A percentile compares a stretch with the other conserved stretches of the same genome.
phyloP scores from a whole-genome alignment of 2,888 invertebrate genomes.

The Cyrtodaria siliqua region DNA sequence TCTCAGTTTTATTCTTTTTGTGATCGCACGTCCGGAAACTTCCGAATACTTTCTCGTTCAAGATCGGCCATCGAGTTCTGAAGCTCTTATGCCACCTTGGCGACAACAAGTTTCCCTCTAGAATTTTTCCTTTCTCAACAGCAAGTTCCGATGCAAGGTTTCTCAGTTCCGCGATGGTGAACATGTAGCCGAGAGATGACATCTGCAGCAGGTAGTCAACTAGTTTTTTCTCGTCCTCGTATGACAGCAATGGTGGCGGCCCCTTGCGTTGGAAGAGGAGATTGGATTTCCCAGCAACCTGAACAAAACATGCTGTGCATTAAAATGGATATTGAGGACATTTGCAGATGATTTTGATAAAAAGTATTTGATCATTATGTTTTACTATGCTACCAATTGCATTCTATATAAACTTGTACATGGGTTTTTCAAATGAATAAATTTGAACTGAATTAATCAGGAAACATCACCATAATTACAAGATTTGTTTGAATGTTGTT shows the following conservation, averaged over 20 bases:
- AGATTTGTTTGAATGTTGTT: too few relatives aligned
- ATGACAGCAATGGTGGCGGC: constrained; percentile 54
- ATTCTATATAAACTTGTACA: too few relatives aligned
- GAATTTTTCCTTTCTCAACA: constrained; percentile 54
- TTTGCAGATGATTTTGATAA: too few relatives aligned
- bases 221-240: constrained; percentile 61
- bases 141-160: constrained; percentile 61
- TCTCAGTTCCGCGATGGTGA: constrained; percentile 50
- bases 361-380: too few relatives aligned
- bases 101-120: constrained; percentile 47
- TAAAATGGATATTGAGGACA: too few relatives aligned
- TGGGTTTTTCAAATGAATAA: too few relatives aligned
- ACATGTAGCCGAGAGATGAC: constrained; percentile 62
- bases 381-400: too few relatives aligned
- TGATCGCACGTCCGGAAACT: constrained; percentile 49
- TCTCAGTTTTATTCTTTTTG: constrained; percentile 35
- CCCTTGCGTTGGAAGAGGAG: constrained; percentile 60
- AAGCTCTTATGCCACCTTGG: constrained; percentile 63
- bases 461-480: too few relatives aligned
- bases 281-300: constrained; percentile 53
- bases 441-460: too few relatives aligned
- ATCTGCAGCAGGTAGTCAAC: constrained; percentile 62
- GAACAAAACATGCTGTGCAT: too few relatives aligned
- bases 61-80: constrained; percentile 57
- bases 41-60: constrained; percentile 63